These are phyloP conservation scores for Melanotaenia duboulayi DNA, from an alignment of 2,113 vertebrate genomes.

Conservation along the genomic window DNA sequence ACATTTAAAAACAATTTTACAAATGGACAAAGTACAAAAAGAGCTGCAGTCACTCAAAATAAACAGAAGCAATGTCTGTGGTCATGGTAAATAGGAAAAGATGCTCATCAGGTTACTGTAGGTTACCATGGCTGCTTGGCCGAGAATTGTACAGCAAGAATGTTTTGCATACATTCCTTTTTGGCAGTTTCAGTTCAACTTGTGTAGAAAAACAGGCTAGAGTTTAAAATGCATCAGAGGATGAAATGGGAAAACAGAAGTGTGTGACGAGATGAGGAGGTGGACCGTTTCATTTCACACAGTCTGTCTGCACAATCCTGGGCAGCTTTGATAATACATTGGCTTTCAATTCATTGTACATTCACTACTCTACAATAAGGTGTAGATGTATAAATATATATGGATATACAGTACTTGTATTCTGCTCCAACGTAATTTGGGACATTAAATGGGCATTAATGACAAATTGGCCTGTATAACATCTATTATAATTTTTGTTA, in stretches of 20 bases:
- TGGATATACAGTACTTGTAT: conserved; percentile 75
- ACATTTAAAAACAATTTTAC: conserved; percentile 99
- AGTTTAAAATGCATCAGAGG: conserved; percentile 39
- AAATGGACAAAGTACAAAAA: conserved; percentile 99
- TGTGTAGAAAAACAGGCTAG: conserved; percentile 64
- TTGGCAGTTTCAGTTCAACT: conserved; percentile 84
- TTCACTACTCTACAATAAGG: conserved; percentile 75
- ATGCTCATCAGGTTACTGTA: conserved; percentile 61
- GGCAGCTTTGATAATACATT: conserved; percentile 72
- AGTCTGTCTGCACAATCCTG: conserved; percentile 60
- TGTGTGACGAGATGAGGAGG: conserved; percentile 17
- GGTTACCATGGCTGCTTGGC: conserved; percentile 71
- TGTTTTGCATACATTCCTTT: conserved; percentile 82
- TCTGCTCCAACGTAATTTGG: conserved; percentile 54
- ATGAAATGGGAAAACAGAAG: conserved; percentile 53
- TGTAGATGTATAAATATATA: conserved; percentile 51
- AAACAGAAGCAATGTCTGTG: conserved; percentile 79
- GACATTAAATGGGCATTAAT: conserved; percentile 54
- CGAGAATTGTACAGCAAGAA: conserved; percentile 80
- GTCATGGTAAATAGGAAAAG: conserved; percentile 65
- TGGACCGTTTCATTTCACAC: conserved; percentile 69
- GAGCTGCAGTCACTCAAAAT: conserved; percentile 86
- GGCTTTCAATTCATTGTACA: conserved; percentile 77
- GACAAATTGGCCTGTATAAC: conserved; percentile 47
- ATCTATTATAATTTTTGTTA: conserved; percentile 8